Conservation (phyloP, 2,888 invertebrate genomes). For the Athalia rosae region DNA sequence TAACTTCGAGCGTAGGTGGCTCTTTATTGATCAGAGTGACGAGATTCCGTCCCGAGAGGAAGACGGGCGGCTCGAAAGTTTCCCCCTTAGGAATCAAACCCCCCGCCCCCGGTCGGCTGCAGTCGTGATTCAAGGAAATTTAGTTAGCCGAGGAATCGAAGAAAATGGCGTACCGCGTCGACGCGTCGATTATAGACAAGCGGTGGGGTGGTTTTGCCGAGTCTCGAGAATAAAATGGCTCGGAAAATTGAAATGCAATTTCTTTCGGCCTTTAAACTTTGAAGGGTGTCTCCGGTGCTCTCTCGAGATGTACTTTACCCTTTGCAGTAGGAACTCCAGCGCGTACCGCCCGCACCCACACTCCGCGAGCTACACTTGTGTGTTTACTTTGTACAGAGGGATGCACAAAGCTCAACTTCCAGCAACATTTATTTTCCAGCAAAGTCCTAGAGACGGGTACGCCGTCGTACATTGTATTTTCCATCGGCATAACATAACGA, state of each 20-base stretch:
- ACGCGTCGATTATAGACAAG: constrained; percentile 39
- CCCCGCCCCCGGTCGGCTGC: not conserved
- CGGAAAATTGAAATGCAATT: constrained; percentile 38
- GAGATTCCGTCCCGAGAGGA: constrained; percentile 19
- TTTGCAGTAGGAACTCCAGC: not conserved
- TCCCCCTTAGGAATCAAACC: not conserved
- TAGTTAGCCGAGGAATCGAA: constrained; percentile 20
- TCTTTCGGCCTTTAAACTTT: constrained; percentile 37
- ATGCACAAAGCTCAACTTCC: not conserved
- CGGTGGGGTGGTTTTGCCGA: constrained; percentile 19
- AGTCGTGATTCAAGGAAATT: constrained; percentile 30
- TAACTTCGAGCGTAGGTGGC: not conserved
- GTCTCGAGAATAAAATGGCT: constrained; percentile 18
- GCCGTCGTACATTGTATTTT: constrained; percentile 15
- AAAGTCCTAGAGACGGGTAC: not conserved
- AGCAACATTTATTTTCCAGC: constrained; percentile 17
- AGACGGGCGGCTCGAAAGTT: constrained; percentile 19
- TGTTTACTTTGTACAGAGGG: not conserved
- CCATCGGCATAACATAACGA: not conserved
- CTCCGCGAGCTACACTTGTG: not conserved
- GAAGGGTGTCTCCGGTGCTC: constrained; percentile 28
- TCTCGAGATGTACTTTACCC: constrained; percentile 2
- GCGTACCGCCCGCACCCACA: not conserved
- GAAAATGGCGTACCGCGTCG: constrained; percentile 23
- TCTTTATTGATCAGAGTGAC: constrained; percentile 12